Evolutionary conservation across 37 sponge, comb jelly and placozoan genomes (phyloP).

Genomic region (Agelas oroides): DNA sequence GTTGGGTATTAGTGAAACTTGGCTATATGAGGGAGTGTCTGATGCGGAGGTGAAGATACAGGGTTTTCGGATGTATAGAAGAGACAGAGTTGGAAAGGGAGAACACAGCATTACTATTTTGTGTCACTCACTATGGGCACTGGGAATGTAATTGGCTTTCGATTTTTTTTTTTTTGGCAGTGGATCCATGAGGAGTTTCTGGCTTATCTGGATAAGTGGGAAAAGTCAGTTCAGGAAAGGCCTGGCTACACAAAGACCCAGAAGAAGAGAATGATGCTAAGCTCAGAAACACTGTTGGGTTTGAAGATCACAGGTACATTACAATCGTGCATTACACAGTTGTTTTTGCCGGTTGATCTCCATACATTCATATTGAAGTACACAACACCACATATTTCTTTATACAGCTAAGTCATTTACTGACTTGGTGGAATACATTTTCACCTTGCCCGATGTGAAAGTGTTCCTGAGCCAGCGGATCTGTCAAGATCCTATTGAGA

Average conservation of each 20-base stretch:
- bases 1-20: too few species aligned
- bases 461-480: conserved; percentile 34
- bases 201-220: conserved; percentile 39
- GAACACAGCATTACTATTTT: too few species aligned
- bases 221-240: conserved; percentile 11
- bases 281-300: conserved; percentile 10
- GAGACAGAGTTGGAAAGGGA: too few species aligned
- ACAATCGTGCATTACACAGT: neutral
- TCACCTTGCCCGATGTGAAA: conserved; percentile 25
- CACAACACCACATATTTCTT: neutral
- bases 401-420: conserved; percentile 19
- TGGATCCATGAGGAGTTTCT: conserved; percentile 34
- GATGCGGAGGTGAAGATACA: too few species aligned
- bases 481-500: conserved; percentile 37
- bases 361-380: neutral
- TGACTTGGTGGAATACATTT: conserved; percentile 31
- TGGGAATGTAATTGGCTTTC: too few species aligned
- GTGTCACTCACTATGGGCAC: too few species aligned
- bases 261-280: conserved; percentile 13
- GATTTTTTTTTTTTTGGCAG: too few species aligned
- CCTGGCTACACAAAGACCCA: neutral
- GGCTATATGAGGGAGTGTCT: too few species aligned
- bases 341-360: neutral
- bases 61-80: too few species aligned
- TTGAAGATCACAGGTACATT: conserved; percentile 17